Percentiles rank a stretch among this genome's conserved stretches.
These are phyloP conservation scores for Tribolium freemani DNA, from an alignment of 2,888 invertebrate species.

Conservation along the genomic window DNA sequence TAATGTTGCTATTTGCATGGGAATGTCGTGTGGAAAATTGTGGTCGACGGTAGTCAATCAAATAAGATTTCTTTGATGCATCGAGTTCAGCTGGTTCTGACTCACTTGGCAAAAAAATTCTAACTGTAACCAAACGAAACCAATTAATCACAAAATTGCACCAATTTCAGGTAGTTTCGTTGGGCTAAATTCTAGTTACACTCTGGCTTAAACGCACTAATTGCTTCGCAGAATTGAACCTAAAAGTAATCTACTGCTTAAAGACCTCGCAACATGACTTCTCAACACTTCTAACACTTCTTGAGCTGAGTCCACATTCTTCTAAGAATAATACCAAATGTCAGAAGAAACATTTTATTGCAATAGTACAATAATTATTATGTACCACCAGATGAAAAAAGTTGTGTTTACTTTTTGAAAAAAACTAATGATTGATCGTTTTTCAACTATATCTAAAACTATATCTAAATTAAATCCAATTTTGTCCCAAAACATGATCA, in stretches of 20 bases:
- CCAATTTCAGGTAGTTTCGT: constrained; percentile 3
- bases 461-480: too few relatives aligned
- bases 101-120: background rate
- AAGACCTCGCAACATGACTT: background rate
- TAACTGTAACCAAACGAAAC: constrained; percentile 22
- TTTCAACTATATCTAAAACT: too few relatives aligned
- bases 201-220: background rate
- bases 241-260: background rate
- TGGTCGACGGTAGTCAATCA: background rate
- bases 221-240: background rate
- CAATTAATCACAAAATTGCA: constrained; percentile 20
- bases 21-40: background rate
- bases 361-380: too few relatives aligned
- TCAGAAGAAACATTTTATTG: background rate
- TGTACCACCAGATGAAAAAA: too few relatives aligned
- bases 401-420: too few relatives aligned
- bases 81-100: background rate
- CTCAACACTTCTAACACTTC: too few relatives aligned
- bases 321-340: background rate
- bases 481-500: background rate
- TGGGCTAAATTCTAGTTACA: constrained; percentile 8
- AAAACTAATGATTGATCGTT: too few relatives aligned
- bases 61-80: background rate
- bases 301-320: background rate
- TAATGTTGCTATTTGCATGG: constrained; percentile 11